These are phyloP conservation scores for Centropus bengalensis DNA, from an alignment of 2,113 vertebrate genomes.

Conservation along the genomic window DNA sequence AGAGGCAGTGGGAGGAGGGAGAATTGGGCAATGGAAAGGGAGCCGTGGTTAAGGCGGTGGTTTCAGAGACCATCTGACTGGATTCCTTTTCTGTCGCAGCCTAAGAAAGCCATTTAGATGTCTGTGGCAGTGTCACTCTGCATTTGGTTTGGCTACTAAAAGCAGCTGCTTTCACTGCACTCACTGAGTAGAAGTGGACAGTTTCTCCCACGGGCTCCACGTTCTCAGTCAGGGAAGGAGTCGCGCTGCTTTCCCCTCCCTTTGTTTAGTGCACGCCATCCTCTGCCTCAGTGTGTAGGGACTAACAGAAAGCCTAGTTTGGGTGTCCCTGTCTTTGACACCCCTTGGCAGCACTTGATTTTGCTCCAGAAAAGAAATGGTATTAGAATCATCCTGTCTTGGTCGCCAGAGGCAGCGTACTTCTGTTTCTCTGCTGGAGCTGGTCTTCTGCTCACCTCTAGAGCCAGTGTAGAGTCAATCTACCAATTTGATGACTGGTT, in stretches of 20 bases:
- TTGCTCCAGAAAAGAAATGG: neutral
- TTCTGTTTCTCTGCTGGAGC: neutral
- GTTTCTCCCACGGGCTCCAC: neutral
- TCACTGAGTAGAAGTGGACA: neutral
- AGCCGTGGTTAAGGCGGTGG: constrained; percentile 12
- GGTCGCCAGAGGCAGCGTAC: neutral
- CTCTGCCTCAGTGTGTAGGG: neutral
- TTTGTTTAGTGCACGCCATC: neutral
- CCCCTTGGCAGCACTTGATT: neutral
- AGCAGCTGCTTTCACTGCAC: neutral
- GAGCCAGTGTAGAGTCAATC: neutral
- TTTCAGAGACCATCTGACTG: constrained; percentile 20
- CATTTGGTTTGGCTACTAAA: constrained; percentile 1
- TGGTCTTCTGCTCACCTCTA: neutral
- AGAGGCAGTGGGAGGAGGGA: neutral
- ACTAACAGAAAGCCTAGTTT: neutral
- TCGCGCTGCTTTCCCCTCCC: neutral
- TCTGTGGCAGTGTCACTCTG: neutral
- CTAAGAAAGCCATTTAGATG: neutral
- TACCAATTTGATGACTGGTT: neutral
- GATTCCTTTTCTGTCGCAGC: neutral
- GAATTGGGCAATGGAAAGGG: neutral
- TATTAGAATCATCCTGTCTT: neutral
- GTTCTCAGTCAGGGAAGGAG: neutral
- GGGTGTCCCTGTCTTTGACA: fast-evolving